Evolutionary conservation across 2,113 vertebrate species (phyloP).

Genomic region (Petromus typicus): DNA sequence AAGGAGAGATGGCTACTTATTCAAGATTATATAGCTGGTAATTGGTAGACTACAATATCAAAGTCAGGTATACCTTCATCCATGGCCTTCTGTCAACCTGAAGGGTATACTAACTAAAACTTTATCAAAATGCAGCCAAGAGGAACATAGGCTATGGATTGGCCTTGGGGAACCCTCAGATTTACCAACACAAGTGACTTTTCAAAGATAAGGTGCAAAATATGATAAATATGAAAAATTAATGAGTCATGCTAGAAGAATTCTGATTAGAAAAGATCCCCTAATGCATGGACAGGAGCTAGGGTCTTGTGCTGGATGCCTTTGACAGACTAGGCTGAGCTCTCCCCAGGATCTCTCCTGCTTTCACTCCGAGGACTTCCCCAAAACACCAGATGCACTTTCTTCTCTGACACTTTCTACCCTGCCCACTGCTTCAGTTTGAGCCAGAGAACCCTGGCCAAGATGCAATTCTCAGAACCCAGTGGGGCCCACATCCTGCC

Average conservation of each 20-base stretch:
- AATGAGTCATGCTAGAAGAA: background rate
- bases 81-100: background rate
- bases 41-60: background rate
- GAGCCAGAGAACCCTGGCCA: constrained; percentile 56
- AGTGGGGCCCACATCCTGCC: constrained; percentile 49
- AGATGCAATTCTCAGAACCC: constrained; percentile 67
- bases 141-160: background rate
- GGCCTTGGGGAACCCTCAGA: background rate
- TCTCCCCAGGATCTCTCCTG: background rate
- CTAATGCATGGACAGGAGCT: background rate
- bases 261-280: background rate
- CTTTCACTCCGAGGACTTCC: constrained; percentile 50
- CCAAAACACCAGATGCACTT: background rate
- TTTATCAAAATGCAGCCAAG: background rate
- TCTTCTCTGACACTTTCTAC: constrained; percentile 64
- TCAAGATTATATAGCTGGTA: background rate
- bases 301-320: background rate
- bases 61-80: background rate
- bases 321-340: background rate
- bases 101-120: background rate
- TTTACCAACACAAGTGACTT: background rate
- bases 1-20: background rate
- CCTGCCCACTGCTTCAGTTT: background rate
- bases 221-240: background rate
- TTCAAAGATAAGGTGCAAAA: background rate